Conservation (phyloP, 2,113 vertebrate species). For the Typhlomys cinereus region DNA sequence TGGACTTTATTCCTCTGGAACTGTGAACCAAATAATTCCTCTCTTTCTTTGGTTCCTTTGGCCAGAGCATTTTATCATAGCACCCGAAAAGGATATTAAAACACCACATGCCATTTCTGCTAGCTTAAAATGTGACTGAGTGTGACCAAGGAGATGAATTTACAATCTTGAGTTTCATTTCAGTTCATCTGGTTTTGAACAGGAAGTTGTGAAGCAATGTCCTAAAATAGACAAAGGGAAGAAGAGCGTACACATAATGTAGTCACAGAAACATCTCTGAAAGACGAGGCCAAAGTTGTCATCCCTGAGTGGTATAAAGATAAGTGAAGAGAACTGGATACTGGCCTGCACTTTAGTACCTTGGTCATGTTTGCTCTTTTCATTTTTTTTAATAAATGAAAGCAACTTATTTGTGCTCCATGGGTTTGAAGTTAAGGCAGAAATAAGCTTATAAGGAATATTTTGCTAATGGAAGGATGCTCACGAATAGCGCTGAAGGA, state of each 20-base stretch:
- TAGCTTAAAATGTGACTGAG: not conserved
- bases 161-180: not conserved
- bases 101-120: not conserved
- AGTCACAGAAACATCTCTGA: not conserved
- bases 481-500: conserved; percentile 3
- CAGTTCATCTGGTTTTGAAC: not conserved
- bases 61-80: too few species aligned
- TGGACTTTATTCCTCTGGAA: too few species aligned
- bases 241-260: not conserved
- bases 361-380: not conserved
- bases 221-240: not conserved
- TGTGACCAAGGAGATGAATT: not conserved
- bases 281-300: not conserved
- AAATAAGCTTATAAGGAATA: conserved; percentile 46
- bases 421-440: conserved; percentile 25
- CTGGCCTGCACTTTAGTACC: conserved; percentile 8
- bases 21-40: too few species aligned
- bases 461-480: not conserved
- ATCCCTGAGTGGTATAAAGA: not conserved
- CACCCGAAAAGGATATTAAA: too few species aligned
- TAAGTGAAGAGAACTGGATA: not conserved
- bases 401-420: not conserved
- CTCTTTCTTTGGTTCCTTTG: too few species aligned
- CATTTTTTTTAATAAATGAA: not conserved
- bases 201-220: not conserved